A percentile compares a stretch with the other conserved stretches of the same genome.
Evolutionary conservation across 2,797 vertebrate genomes (phyloP).

Genomic region (Sebastes ruberrimus): DNA sequence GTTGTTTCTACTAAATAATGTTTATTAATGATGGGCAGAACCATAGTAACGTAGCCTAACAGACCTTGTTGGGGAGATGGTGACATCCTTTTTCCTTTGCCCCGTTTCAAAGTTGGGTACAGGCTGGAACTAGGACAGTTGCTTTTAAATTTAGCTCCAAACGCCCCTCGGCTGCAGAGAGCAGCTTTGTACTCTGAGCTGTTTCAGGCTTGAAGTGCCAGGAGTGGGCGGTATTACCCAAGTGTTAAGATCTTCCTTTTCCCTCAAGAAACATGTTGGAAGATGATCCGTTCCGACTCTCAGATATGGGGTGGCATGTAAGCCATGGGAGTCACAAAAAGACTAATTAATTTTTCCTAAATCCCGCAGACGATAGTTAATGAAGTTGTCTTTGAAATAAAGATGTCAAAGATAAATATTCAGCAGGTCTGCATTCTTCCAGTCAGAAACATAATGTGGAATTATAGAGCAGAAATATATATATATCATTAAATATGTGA

Average conservation of each 20-base stretch:
- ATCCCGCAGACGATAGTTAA: not conserved
- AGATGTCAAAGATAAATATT: not conserved
- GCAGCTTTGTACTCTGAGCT: conserved; percentile 77
- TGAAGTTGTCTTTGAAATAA: not conserved
- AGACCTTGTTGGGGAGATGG: conserved; percentile 11
- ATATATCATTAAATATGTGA: not conserved
- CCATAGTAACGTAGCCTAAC: not conserved
- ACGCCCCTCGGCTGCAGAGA: conserved; percentile 74
- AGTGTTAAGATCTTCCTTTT: conserved; percentile 61
- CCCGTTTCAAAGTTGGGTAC: conserved; percentile 71
- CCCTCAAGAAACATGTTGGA: conserved; percentile 48
- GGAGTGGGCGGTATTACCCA: conserved; percentile 39
- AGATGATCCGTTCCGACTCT: conserved; percentile 42
- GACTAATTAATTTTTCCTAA: not conserved
- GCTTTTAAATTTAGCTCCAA: conserved; percentile 84
- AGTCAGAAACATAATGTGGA: not conserved
- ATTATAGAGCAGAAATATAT: not conserved
- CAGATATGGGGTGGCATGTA: conserved; percentile 12
- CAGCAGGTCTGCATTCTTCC: not conserved
- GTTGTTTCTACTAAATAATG: not conserved
- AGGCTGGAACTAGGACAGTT: conserved; percentile 78
- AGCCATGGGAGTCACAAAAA: not conserved
- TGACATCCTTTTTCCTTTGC: conserved; percentile 60
- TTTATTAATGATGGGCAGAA: not conserved
- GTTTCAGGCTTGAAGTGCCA: conserved; percentile 61